A percentile compares a stretch with the other conserved stretches of the same genome.
Conservation (phyloP, 1,140 invertebrate genomes). For the Sycophaga agraensis region DNA sequence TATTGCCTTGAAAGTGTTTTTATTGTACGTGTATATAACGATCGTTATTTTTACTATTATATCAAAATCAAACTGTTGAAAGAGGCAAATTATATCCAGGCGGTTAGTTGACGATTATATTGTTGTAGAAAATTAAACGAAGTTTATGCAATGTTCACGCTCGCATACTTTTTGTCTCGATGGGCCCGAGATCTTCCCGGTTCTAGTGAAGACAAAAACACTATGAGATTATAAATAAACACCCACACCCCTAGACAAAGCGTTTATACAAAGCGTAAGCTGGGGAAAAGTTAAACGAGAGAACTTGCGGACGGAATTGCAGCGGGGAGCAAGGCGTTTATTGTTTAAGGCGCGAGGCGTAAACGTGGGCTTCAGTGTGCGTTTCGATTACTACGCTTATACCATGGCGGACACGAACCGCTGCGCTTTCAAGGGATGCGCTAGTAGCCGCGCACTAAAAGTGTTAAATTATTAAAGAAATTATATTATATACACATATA, state of each 20-base stretch:
- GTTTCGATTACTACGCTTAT: slow-evolving; percentile 20
- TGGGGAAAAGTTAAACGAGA: too few relatives aligned
- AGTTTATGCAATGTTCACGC: background rate
- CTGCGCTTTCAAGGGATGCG: too few relatives aligned
- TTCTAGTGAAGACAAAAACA: too few relatives aligned
- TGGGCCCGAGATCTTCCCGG: background rate
- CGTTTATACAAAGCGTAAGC: background rate
- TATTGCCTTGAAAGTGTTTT: background rate
- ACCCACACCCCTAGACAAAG: background rate
- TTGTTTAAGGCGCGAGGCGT: background rate
- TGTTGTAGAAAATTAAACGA: slow-evolving; percentile 1
- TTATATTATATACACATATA: background rate
- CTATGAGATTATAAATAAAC: slow-evolving; percentile 1
- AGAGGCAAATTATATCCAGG: background rate
- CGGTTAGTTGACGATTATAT: slow-evolving; percentile 2
- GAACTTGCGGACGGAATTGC: too few relatives aligned
- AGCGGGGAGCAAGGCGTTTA: too few relatives aligned
- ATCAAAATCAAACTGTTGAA: background rate
- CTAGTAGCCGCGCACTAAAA: background rate
- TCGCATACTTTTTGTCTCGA: background rate
- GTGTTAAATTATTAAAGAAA: slow-evolving; percentile 1
- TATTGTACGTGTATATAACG: slow-evolving; percentile 15
- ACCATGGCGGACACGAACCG: too few relatives aligned
- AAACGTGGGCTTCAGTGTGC: too few relatives aligned
- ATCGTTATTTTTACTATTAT: slow-evolving; percentile 15